These are phyloP conservation scores for Synanceia verrucosa DNA, from an alignment of 2,797 vertebrate species.

Conservation along the genomic window DNA sequence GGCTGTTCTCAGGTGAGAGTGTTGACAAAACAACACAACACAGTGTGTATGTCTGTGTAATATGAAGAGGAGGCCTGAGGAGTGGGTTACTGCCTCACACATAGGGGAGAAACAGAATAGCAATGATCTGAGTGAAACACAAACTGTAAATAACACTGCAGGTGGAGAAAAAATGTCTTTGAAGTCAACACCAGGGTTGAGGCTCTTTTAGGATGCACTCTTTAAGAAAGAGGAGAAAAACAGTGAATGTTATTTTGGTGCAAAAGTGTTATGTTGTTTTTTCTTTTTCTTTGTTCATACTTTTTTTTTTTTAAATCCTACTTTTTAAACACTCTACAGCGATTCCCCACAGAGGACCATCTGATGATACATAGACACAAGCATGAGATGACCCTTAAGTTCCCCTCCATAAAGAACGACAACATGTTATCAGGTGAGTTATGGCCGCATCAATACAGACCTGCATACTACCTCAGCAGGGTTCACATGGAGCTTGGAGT, in stretches of 20 bases:
- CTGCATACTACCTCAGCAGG: conserved; percentile 11
- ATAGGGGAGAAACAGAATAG: conserved; percentile 54
- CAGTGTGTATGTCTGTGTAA: conserved; percentile 43
- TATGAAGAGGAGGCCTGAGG: conserved; percentile 48
- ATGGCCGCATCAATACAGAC: conserved; percentile 40
- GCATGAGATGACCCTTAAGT: conserved; percentile 99
- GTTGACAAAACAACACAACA: conserved; percentile 51
- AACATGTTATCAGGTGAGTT: conserved; percentile 98
- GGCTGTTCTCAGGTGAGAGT: conserved; percentile 99
- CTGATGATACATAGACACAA: conserved; percentile 99
- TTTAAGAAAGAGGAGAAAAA: conserved; percentile 20
- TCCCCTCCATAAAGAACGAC: conserved; percentile 98
- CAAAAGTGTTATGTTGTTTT: not conserved
- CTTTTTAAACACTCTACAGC: conserved; percentile 76
- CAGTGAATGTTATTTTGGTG: conserved; percentile 2
- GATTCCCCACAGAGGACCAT: conserved; percentile 98
- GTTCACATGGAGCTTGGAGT: conserved; percentile 11
- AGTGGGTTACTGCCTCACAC: conserved; percentile 36
- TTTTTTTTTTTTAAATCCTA: not conserved
- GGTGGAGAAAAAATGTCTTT: conserved; percentile 42
- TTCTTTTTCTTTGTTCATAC: not conserved
- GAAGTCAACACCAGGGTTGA: conserved; percentile 10
- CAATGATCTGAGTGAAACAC: conserved; percentile 58
- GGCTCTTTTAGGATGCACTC: conserved; percentile 8
- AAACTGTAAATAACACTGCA: conserved; percentile 63